phyloP scores from a whole-genome alignment of 2,888 invertebrate genomes.

The Himalopsyche kuldschensis region DNA sequence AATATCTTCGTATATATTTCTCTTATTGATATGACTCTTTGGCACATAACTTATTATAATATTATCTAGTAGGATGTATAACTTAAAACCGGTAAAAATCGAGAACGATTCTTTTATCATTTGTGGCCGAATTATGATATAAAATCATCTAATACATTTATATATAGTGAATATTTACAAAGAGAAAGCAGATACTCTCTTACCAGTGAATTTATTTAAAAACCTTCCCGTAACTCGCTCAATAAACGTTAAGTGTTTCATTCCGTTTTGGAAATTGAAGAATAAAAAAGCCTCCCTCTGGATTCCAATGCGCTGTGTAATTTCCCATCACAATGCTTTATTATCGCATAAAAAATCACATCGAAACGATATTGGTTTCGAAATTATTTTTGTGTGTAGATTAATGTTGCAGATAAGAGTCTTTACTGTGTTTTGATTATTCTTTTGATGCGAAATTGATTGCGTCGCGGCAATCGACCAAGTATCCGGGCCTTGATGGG shows the following conservation, averaged over 20 bases:
- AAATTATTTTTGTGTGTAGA: constrained; percentile 29
- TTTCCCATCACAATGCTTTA: constrained; percentile 21
- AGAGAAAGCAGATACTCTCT: too few species aligned
- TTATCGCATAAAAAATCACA: constrained; percentile 24
- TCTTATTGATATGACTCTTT: too few species aligned
- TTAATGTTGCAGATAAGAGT: constrained; percentile 32
- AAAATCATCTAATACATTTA: too few species aligned
- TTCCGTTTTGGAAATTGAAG: background rate
- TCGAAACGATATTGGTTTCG: constrained; percentile 17
- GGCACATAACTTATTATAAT: too few species aligned
- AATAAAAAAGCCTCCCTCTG: constrained; percentile 9
- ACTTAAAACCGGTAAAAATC: too few species aligned
- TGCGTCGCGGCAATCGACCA: constrained; percentile 34
- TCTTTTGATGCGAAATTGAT: constrained; percentile 39
- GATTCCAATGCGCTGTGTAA: background rate
- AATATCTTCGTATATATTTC: too few species aligned
- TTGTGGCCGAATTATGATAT: too few species aligned
- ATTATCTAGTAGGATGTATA: too few species aligned
- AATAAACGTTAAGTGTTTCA: background rate
- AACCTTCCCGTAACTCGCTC: background rate
- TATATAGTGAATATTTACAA: too few species aligned
- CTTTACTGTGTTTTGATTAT: constrained; percentile 37
- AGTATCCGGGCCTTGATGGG: constrained; percentile 38
- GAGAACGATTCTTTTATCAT: too few species aligned
- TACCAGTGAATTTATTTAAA: background rate